Evolutionary conservation across 2,888 invertebrate genomes (phyloP).

Genomic region (Agrenia bidenticulata): DNA sequence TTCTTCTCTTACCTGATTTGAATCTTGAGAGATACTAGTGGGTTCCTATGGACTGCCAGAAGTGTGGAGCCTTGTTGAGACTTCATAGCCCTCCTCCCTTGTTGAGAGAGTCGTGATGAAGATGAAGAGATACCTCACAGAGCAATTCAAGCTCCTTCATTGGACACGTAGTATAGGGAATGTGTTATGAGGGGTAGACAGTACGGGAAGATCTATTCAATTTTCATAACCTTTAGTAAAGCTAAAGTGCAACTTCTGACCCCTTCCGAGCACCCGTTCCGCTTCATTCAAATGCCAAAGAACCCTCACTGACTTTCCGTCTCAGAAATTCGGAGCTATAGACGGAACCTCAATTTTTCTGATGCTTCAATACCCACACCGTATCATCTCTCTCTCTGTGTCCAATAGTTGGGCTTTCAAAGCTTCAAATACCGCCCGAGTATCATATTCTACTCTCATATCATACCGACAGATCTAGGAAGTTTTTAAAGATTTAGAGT

Average conservation of each 20-base stretch:
- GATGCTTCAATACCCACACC: too few species aligned
- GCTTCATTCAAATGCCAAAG: slow-evolving; percentile 10
- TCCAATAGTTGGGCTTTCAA: too few species aligned
- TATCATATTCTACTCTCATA: too few species aligned
- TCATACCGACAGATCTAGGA: too few species aligned
- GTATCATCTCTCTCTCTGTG: too few species aligned
- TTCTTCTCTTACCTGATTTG: slow-evolving; percentile 21
- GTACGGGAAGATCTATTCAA: slow-evolving; percentile 3
- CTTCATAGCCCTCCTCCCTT: too few species aligned
- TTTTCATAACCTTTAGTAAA: slow-evolving; percentile 17
- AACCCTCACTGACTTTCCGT: not conserved
- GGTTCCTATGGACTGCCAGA: too few species aligned
- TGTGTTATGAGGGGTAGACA: not conserved
- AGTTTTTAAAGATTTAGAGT: too few species aligned
- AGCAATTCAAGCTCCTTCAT: not conserved
- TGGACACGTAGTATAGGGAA: slow-evolving; percentile 2
- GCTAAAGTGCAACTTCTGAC: slow-evolving; percentile 21
- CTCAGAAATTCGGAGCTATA: too few species aligned
- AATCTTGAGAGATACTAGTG: slow-evolving; percentile 20
- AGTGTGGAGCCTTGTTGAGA: too few species aligned
- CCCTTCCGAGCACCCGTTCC: not conserved
- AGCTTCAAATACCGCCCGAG: too few species aligned
- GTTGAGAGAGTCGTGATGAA: slow-evolving; percentile 13
- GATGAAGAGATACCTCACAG: slow-evolving; percentile 8
- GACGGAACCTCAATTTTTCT: too few species aligned